Conservation (phyloP, 2,113 vertebrate genomes). For the Sialia sialis region DNA sequence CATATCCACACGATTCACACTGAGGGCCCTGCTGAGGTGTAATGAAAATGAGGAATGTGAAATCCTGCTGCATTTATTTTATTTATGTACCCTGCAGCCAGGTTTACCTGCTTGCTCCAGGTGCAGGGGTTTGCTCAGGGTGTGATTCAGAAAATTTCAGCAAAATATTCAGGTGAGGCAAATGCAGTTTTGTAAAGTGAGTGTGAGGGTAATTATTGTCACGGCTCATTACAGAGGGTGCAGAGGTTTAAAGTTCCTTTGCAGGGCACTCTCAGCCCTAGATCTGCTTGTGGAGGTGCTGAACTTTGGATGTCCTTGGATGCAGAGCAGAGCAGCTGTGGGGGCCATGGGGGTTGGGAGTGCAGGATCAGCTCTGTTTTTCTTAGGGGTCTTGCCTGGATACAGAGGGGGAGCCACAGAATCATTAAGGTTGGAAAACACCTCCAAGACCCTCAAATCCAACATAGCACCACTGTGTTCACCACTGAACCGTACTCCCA, state of each 20-base stretch:
- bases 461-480: fast-evolving
- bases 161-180: background rate
- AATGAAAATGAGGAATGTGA: background rate
- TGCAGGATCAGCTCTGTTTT: background rate
- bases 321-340: background rate
- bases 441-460: background rate
- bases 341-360: background rate
- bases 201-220: background rate
- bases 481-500: background rate
- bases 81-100: background rate
- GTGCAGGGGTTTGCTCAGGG: background rate
- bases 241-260: background rate
- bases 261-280: background rate
- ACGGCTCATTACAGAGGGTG: background rate
- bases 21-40: background rate
- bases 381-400: background rate
- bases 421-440: background rate
- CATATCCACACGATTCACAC: fast-evolving
- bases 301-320: background rate
- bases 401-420: background rate
- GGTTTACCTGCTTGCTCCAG: background rate
- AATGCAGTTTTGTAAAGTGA: background rate
- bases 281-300: background rate
- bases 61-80: background rate
- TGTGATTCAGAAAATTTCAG: background rate